Evolutionary conservation across 2,888 invertebrate genomes (phyloP).

Genomic region (Mesorhabditis belari): DNA sequence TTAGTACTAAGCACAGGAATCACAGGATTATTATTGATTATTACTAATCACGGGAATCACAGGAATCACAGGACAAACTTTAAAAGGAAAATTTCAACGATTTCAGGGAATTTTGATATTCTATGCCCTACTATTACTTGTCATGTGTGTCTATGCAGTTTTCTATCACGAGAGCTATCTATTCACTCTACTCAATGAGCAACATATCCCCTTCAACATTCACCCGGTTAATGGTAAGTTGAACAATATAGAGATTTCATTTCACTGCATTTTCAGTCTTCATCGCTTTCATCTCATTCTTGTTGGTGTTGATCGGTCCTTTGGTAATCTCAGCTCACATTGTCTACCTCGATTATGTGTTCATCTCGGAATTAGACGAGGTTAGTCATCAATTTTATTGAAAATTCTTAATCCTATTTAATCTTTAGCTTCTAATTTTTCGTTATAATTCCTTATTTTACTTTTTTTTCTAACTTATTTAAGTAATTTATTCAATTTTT

Average conservation of each 20-base stretch:
- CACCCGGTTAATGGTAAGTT: not conserved
- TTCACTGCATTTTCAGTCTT: not conserved
- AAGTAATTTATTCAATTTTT: too few relatives aligned
- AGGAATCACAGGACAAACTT: not conserved
- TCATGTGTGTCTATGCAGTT: slow-evolving; percentile 9
- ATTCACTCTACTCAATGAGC: not conserved
- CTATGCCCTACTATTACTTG: slow-evolving; percentile 12
- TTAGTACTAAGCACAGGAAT: too few relatives aligned
- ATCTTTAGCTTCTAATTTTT: too few relatives aligned
- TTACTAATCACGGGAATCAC: too few relatives aligned
- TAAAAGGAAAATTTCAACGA: not conserved
- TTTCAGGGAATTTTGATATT: slow-evolving; percentile 19
- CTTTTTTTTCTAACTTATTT: too few relatives aligned
- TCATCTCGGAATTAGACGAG: slow-evolving; percentile 31
- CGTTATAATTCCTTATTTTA: too few relatives aligned
- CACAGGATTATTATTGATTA: too few relatives aligned
- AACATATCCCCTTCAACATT: not conserved
- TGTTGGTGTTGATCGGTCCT: slow-evolving; percentile 17
- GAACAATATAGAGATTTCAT: not conserved
- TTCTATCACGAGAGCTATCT: slow-evolving; percentile 1
- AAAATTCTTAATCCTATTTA: too few relatives aligned
- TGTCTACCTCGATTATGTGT: slow-evolving; percentile 28
- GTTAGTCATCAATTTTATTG: not conserved
- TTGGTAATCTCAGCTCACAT: slow-evolving; percentile 27
- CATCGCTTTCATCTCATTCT: slow-evolving; percentile 13